Base-by-base conservation (phyloP, 2,888 invertebrate genomes). In the Napeogenes inachia region DNA sequence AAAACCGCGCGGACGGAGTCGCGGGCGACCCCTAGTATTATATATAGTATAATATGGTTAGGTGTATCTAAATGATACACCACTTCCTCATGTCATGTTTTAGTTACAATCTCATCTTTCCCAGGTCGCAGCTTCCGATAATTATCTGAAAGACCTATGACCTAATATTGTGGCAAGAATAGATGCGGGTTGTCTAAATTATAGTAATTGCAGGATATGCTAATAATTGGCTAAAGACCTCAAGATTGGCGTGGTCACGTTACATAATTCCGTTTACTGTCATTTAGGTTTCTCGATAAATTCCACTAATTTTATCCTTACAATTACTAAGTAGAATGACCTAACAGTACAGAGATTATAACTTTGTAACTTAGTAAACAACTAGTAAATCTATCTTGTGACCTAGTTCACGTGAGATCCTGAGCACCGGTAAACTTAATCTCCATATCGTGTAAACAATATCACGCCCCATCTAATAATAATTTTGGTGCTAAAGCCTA, bases 151-250 rank as follows among this genome's bases (percentile, higher is more conserved):
- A 8, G 10, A 8, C 47, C 13, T 53, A 38, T 38, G 59, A 62
- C 64, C 59, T 68, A 56, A 68, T 65, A 56, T 64, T 67, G 62
- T 63, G 61, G 60, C 56, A 62, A 13, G 21, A 64, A 47, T 70
- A 71, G 73, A 78, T 79, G 77, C 80, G 75, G 80, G 80, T 71
- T 64, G 62, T 66, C 65, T 73, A 74, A 72, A 71, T 71, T 69
- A 69, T 72, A 71, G 56, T 78, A 80, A 85, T 75, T 71, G 71
- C 86, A 85, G 88, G 88, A 88, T 85, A 86, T 85, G 85, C 81
- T 85, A 87, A 87, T 87, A 87, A 88, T 87, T 86, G 88, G 74
- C 83, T 85, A 76, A 86, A 79, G 62, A 65, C 63, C 62, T 30
- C 61, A 65, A 62, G 55, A 65, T 63, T 57, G 46, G 38, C 55